A percentile compares a stretch with the other conserved stretches of the same genome.
Evolutionary conservation across 1,140 invertebrate genomes (phyloP).

Genomic region (Drosophila tsacasi): DNA sequence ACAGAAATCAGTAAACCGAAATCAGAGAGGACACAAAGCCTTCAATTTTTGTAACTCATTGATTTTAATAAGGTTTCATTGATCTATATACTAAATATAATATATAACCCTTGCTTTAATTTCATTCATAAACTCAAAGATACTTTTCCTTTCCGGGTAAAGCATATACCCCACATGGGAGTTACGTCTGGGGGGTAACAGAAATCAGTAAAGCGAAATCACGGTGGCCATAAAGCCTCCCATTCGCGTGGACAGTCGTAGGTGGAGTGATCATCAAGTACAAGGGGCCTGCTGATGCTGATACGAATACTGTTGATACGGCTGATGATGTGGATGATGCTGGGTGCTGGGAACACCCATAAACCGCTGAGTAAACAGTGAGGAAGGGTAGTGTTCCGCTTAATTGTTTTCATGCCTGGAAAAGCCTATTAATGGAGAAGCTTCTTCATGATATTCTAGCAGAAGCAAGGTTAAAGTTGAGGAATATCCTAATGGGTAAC

Average conservation of each 20-base stretch:
- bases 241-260: constrained; percentile 58
- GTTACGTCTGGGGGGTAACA: too few relatives aligned
- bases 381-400: background rate
- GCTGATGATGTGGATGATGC: background rate
- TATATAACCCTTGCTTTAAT: background rate
- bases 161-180: constrained; percentile 1
- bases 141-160: background rate
- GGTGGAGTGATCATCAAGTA: constrained; percentile 55
- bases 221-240: constrained; percentile 33
- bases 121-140: background rate
- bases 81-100: background rate
- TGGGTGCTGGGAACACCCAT: constrained; percentile 13
- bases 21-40: constrained; percentile 36
- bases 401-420: constrained; percentile 28
- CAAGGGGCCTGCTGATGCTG: constrained; percentile 22
- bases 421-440: background rate
- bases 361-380: constrained; percentile 25
- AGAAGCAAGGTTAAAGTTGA: background rate
- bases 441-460: background rate
- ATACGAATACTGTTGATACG: constrained; percentile 2
- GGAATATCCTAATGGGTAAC: background rate
- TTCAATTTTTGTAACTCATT: background rate
- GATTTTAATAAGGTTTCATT: too few relatives aligned
- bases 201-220: constrained; percentile 42
- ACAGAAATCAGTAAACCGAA: constrained; percentile 29